A percentile compares a stretch with the other conserved stretches of the same genome.
Evolutionary conservation across 2,113 vertebrate species (phyloP).

Genomic region (Picathartes gymnocephalus): DNA sequence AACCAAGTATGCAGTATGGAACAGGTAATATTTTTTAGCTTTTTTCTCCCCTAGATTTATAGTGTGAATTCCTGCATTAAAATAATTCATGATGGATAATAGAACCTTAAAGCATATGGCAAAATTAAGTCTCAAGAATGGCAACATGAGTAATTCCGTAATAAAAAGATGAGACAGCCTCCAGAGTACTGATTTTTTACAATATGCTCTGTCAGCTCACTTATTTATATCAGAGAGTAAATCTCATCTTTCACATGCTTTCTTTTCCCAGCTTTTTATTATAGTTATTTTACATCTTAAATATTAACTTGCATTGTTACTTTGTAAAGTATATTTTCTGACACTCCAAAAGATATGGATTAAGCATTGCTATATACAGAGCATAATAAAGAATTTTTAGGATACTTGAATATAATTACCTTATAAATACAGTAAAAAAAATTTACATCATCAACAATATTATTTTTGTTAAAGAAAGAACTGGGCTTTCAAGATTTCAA

Average conservation of each 20-base stretch:
- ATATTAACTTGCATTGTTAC: neutral
- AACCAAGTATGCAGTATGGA: neutral
- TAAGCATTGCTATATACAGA: neutral
- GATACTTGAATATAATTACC: neutral
- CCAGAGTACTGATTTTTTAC: neutral
- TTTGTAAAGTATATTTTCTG: neutral
- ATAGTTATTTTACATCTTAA: neutral
- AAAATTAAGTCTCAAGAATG: conserved; percentile 36
- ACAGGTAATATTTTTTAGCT: neutral
- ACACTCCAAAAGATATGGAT: neutral
- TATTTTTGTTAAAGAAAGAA: neutral
- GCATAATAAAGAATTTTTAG: neutral
- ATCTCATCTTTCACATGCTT: neutral
- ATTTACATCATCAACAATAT: neutral
- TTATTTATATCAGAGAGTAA: conserved; percentile 10
- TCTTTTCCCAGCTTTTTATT: neutral
- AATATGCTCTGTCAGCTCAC: neutral
- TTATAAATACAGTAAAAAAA: neutral
- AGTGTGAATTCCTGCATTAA: neutral
- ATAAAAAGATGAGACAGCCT: neutral
- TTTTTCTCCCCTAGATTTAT: conserved; percentile 1
- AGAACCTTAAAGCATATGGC: neutral
- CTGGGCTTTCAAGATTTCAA: neutral
- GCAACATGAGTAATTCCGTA: neutral
- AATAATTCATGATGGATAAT: conserved; percentile 10